Percentiles rank a stretch among this genome's conserved stretches.
Evolutionary conservation across 1,140 invertebrate genomes (phyloP).

Genomic region (Panagrolaimus sp.): DNA sequence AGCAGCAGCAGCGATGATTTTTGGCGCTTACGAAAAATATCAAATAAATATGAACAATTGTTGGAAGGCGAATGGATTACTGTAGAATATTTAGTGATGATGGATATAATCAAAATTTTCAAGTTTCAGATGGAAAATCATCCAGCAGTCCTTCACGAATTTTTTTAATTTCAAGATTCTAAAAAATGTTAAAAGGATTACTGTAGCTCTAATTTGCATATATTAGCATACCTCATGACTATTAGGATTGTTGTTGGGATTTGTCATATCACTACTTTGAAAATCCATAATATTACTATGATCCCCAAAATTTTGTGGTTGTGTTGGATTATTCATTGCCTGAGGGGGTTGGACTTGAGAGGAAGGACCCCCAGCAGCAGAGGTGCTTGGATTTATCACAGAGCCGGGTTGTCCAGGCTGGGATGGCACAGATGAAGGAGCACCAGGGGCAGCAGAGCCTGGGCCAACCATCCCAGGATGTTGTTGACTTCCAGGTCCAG

Average conservation of each 20-base stretch:
- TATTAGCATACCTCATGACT: neutral
- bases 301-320: neutral
- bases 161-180: constrained; percentile 10
- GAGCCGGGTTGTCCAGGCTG: neutral
- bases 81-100: no score
- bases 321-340: neutral
- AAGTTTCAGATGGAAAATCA: neutral
- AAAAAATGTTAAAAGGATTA: neutral
- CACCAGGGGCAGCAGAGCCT: neutral
- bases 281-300: constrained; percentile 1
- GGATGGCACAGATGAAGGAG: neutral
- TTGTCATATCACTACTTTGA: neutral
- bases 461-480: neutral
- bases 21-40: no score
- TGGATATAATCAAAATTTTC: no score
- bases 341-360: neutral
- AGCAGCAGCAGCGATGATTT: no score
- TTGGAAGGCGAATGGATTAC: no score
- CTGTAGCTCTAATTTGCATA: neutral
- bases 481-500: neutral
- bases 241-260: neutral
- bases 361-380: neutral
- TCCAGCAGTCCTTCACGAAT: constrained; percentile 8
- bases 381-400: constrained; percentile 1
- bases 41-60: no score